A percentile compares a stretch with the other conserved stretches of the same genome.
Evolutionary conservation across 2,888 invertebrate species (phyloP).

Genomic region (Drosophila ezoana): DNA sequence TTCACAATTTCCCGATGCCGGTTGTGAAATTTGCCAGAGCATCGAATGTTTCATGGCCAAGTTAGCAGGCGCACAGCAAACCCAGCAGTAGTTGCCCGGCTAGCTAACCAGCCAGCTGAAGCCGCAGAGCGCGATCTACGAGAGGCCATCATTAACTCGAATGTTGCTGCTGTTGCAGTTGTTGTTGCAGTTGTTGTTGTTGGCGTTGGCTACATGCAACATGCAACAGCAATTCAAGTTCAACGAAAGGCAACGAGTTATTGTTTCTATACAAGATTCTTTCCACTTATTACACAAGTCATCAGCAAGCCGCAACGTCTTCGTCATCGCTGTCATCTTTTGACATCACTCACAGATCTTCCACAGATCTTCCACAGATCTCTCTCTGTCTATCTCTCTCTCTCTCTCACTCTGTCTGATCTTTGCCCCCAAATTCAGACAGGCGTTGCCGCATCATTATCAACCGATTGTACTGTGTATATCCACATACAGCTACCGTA

Average conservation of each 20-base stretch:
- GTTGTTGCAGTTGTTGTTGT: slow-evolving; percentile 47
- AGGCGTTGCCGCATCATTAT: slow-evolving; percentile 77
- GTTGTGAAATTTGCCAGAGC: slow-evolving; percentile 72
- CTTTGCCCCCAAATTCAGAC: slow-evolving; percentile 54
- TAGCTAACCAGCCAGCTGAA: slow-evolving; percentile 33
- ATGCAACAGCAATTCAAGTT: slow-evolving; percentile 75
- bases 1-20: slow-evolving; percentile 76
- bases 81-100: slow-evolving; percentile 32
- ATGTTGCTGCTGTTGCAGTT: slow-evolving; percentile 48
- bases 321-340: slow-evolving; percentile 61
- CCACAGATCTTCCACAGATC: slow-evolving; percentile 20
- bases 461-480: slow-evolving; percentile 47
- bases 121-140: slow-evolving; percentile 37
- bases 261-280: slow-evolving; percentile 79
- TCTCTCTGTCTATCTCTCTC: not conserved
- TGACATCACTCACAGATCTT: slow-evolving; percentile 44
- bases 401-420: slow-evolving; percentile 16
- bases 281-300: slow-evolving; percentile 81
- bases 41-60: slow-evolving; percentile 79
- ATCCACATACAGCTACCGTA: slow-evolving; percentile 54
- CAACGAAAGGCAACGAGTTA: slow-evolving; percentile 73
- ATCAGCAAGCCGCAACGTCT: slow-evolving; percentile 69
- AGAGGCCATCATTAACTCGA: slow-evolving; percentile 68
- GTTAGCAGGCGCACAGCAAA: slow-evolving; percentile 77
- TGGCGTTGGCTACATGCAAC: slow-evolving; percentile 66